These are phyloP conservation scores for Chironomus tentans DNA, from an alignment of 2,888 invertebrate genomes.

Conservation along the genomic window DNA sequence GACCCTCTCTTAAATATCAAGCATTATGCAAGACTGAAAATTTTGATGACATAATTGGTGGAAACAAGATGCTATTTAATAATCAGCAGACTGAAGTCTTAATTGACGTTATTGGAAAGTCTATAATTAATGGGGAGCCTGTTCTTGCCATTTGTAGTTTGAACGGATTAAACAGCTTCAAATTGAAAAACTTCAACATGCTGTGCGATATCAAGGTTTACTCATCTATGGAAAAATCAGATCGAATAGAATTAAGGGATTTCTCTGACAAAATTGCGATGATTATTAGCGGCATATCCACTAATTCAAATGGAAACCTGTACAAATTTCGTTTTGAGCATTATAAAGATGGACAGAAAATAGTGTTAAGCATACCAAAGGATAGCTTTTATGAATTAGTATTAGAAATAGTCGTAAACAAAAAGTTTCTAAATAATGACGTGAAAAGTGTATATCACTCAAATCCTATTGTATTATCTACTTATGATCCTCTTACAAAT, in stretches of 20 bases:
- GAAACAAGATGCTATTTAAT: slow-evolving; percentile 69
- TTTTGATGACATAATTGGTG: slow-evolving; percentile 80
- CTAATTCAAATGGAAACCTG: neutral
- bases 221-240: slow-evolving; percentile 65
- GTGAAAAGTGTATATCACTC: neutral
- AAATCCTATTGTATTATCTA: neutral
- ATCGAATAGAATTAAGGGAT: slow-evolving; percentile 74
- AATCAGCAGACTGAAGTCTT: slow-evolving; percentile 76
- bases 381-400: neutral
- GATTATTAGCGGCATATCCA: slow-evolving; percentile 69
- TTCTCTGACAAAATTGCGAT: slow-evolving; percentile 89
- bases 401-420: neutral
- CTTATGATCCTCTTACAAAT: neutral
- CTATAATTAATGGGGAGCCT: slow-evolving; percentile 70
- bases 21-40: slow-evolving; percentile 77
- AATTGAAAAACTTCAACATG: slow-evolving; percentile 54
- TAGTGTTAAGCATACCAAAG: neutral
- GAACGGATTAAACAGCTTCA: slow-evolving; percentile 64
- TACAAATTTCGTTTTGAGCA: neutral
- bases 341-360: neutral
- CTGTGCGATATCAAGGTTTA: slow-evolving; percentile 79
- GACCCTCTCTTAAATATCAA: slow-evolving; percentile 68
- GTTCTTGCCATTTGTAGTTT: slow-evolving; percentile 94
- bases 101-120: slow-evolving; percentile 62
- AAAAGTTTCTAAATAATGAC: neutral